These are phyloP conservation scores for Periphyllus acericola DNA, from an alignment of 2,888 invertebrate genomes.

Conservation along the genomic window DNA sequence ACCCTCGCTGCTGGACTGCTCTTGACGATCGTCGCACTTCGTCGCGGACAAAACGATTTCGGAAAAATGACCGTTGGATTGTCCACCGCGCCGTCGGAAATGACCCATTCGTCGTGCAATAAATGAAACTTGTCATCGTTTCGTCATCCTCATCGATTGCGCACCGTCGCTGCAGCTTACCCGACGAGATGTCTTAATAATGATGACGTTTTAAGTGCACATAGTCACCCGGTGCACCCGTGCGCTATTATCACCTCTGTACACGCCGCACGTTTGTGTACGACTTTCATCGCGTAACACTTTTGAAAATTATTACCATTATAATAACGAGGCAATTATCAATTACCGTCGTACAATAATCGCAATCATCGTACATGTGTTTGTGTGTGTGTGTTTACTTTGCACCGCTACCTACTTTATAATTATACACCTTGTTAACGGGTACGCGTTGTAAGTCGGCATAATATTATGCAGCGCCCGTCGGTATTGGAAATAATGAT, in stretches of 20 bases:
- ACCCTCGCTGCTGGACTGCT: no score
- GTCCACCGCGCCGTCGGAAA: no score
- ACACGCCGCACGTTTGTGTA: neutral
- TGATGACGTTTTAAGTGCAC: neutral
- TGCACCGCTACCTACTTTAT: neutral
- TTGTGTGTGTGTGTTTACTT: neutral
- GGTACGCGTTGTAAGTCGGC: neutral
- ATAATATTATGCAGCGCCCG: neutral
- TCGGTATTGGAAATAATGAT: neutral
- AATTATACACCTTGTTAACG: constrained; percentile 8
- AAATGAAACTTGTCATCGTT: no score
- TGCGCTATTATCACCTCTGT: no score
- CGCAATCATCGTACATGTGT: no score
- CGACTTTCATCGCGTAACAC: neutral
- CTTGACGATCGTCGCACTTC: no score
- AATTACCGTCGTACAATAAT: neutral
- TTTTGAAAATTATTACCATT: neutral
- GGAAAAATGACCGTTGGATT: no score
- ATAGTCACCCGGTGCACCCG: neutral
- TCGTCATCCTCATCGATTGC: neutral
- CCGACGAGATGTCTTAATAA: neutral
- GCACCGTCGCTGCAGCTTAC: neutral
- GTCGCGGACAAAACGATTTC: no score
- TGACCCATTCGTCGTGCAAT: no score
- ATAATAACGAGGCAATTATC: neutral